Evolutionary conservation across 2,888 invertebrate genomes (phyloP).

Genomic region (Sisyra terminalis): DNA sequence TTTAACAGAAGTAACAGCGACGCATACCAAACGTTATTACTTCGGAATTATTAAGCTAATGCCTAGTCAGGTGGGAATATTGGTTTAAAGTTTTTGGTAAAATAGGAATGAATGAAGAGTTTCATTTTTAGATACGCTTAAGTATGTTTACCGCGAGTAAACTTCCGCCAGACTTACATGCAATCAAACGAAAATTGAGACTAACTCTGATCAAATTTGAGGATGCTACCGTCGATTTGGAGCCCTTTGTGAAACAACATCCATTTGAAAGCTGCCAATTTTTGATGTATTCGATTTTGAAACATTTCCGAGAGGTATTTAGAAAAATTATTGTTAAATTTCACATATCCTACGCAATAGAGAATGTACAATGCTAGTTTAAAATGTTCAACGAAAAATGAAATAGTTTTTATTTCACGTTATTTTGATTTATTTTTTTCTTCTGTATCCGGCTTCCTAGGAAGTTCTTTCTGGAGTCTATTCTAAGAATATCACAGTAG

Average conservation of each 20-base stretch:
- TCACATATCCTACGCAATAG: no score
- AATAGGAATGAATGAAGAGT: background rate
- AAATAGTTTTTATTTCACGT: no score
- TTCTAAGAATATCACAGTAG: no score
- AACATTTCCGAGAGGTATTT: constrained; percentile 78
- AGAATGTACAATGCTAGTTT: no score
- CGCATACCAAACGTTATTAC: constrained; percentile 71
- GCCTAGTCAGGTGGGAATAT: constrained; percentile 45
- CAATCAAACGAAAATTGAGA: constrained; percentile 71
- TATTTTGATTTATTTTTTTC: no score
- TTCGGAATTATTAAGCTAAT: constrained; percentile 68
- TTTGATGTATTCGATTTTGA: constrained; percentile 61
- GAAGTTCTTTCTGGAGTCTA: no score
- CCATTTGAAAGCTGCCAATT: constrained; percentile 84
- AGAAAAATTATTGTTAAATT: no score
- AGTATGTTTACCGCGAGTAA: constrained; percentile 82
- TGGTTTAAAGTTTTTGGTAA: background rate
- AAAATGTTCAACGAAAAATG: no score
- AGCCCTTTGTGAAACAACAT: constrained; percentile 73
- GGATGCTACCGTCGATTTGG: constrained; percentile 85
- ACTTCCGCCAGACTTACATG: constrained; percentile 55
- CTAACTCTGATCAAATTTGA: constrained; percentile 89
- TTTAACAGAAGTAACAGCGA: constrained; percentile 61
- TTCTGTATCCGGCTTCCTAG: no score
- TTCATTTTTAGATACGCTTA: constrained; percentile 48